Evolutionary conservation across 92 coral and sea anemone genomes (phyloP).

Genomic region (Zoanthus gigantus): DNA sequence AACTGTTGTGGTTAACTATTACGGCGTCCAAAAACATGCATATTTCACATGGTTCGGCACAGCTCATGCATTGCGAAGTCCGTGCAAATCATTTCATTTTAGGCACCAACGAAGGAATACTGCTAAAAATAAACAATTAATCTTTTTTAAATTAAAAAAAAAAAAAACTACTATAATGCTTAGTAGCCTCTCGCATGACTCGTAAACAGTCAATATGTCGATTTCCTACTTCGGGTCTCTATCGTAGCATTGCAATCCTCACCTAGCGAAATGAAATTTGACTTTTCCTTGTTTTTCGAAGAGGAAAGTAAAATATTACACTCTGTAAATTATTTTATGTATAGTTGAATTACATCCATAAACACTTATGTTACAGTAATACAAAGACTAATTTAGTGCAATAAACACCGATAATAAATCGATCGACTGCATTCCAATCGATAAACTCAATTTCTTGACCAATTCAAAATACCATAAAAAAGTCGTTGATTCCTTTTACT

Average conservation of each 20-base stretch:
- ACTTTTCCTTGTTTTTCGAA: no score
- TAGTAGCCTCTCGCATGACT: constrained; percentile 37
- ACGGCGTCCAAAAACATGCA: neutral
- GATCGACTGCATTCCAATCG: constrained; percentile 33
- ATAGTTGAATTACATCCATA: no score
- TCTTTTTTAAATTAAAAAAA: neutral
- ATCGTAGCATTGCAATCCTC: neutral
- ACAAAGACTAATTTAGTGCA: neutral
- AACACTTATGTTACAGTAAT: neutral
- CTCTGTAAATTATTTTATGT: no score
- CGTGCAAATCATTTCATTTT: neutral
- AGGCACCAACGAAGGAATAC: neutral
- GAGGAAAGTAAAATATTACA: no score
- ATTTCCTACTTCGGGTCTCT: neutral
- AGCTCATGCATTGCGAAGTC: neutral
- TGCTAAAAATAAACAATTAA: neutral
- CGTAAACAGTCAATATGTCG: neutral
- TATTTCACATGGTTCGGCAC: neutral
- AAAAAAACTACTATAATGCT: neutral
- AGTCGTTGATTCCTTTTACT: neutral
- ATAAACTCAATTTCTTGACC: neutral
- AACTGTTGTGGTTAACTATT: neutral
- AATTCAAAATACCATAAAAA: neutral
- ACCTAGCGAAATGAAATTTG: no score
- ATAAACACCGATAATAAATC: constrained; percentile 16